These are phyloP conservation scores for Neolamprologus multifasciatus DNA, from an alignment of 2,797 vertebrate genomes.

Conservation along the genomic window DNA sequence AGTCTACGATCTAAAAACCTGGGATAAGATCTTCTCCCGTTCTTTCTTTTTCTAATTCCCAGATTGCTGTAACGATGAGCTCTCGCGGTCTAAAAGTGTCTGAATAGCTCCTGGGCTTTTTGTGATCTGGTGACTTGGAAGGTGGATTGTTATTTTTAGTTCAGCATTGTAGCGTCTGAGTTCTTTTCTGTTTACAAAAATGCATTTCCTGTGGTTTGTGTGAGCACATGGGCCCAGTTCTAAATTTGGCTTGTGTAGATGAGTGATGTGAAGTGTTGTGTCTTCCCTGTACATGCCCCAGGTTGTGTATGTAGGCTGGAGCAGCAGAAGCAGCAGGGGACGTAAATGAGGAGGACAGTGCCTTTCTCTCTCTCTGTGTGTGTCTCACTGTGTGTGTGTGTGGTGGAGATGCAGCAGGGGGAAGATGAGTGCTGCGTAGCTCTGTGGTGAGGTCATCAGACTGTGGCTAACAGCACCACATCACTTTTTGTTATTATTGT, in stretches of 20 bases:
- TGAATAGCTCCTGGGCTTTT: not conserved
- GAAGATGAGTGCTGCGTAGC: slow-evolving; percentile 23
- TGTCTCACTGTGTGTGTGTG: not conserved
- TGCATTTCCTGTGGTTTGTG: not conserved
- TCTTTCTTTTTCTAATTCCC: not conserved
- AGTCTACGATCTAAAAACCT: not conserved
- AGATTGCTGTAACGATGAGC: not conserved
- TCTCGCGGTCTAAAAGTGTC: not conserved
- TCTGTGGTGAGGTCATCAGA: slow-evolving; percentile 56
- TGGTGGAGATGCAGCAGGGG: not conserved
- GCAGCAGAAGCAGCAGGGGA: slow-evolving; percentile 2
- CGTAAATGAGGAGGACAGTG: slow-evolving; percentile 32
- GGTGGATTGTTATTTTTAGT: not conserved
- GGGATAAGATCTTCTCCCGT: not conserved
- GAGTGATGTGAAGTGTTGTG: slow-evolving; percentile 57
- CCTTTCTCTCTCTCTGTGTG: not conserved
- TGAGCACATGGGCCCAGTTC: not conserved
- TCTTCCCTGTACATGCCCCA: slow-evolving; percentile 47
- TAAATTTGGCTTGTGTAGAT: slow-evolving; percentile 30
- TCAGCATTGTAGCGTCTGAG: not conserved
- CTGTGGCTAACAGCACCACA: slow-evolving; percentile 22
- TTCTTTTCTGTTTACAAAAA: not conserved
- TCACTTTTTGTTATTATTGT: slow-evolving; percentile 1
- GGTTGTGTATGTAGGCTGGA: slow-evolving; percentile 46
- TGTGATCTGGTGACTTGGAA: not conserved